phyloP scores from a whole-genome alignment of 2,113 vertebrate species.

The Hippocampus comes region DNA sequence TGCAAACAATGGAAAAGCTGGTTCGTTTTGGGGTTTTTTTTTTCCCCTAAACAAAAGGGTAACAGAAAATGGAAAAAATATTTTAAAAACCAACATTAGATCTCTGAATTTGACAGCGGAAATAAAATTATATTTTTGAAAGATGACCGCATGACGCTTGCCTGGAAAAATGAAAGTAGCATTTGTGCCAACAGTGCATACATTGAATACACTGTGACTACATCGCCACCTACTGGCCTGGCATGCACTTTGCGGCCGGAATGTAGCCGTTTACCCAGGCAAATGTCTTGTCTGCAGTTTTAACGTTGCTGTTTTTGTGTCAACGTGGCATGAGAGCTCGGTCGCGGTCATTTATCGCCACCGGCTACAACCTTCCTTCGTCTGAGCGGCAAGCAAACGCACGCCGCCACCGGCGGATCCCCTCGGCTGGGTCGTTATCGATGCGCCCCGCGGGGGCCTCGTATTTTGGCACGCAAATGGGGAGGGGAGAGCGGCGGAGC shows the following conservation, averaged over 20 bases:
- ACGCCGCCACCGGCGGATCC: neutral
- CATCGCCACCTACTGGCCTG: neutral
- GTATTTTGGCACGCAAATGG: conserved; percentile 25
- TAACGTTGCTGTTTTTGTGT: neutral
- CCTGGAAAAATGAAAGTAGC: too few relatives aligned
- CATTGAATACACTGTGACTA: too few relatives aligned
- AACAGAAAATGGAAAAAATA: too few relatives aligned
- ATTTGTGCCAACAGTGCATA: too few relatives aligned
- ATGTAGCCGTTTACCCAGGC: neutral
- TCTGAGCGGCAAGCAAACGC: too few relatives aligned
- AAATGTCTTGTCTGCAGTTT: neutral
- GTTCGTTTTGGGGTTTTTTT: too few relatives aligned
- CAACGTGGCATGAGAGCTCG: neutral
- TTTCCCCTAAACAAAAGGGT: too few relatives aligned
- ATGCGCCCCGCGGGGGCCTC: conserved; percentile 36
- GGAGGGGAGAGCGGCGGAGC: neutral
- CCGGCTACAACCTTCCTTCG: neutral
- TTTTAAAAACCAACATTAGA: too few relatives aligned
- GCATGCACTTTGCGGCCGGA: neutral
- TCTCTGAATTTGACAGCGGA: too few relatives aligned
- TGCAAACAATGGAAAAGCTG: too few relatives aligned
- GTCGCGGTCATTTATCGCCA: neutral
- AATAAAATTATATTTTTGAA: too few relatives aligned
- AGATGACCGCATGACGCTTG: too few relatives aligned
- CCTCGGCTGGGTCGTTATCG: conserved; percentile 44